Evolutionary conservation across 2,113 vertebrate species (phyloP).

Genomic region (Macquaria ambigua): DNA sequence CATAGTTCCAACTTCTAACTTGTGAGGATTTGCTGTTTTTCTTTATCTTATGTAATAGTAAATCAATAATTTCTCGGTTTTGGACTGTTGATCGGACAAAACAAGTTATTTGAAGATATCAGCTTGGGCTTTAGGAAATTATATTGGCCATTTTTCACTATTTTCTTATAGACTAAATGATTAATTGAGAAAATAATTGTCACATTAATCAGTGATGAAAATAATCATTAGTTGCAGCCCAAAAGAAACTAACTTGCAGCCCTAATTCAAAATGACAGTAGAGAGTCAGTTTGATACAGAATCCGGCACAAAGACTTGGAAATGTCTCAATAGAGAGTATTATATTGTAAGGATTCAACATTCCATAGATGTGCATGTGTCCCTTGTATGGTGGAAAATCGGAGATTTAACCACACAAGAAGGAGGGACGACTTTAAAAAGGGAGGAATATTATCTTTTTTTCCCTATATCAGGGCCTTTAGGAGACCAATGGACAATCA

Average conservation of each 20-base stretch:
- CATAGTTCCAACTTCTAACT: background rate
- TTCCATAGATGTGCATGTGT: slow-evolving; percentile 9
- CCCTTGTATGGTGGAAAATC: slow-evolving; percentile 29
- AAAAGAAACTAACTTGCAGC: background rate
- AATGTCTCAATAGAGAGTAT: background rate
- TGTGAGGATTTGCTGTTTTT: background rate
- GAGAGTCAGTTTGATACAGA: background rate
- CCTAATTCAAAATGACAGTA: background rate
- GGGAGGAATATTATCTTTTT: background rate
- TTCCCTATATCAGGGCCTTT: slow-evolving; percentile 2
- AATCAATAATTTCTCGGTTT: background rate
- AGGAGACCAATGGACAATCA: slow-evolving; percentile 61
- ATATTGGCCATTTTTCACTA: background rate
- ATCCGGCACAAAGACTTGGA: background rate
- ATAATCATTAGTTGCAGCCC: background rate
- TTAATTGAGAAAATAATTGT: background rate
- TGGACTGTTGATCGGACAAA: background rate
- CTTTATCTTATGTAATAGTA: background rate
- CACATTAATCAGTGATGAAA: background rate
- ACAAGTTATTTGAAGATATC: background rate
- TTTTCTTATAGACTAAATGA: background rate
- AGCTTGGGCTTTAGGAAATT: background rate
- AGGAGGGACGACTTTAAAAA: slow-evolving; percentile 48
- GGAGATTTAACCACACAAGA: slow-evolving; percentile 56
- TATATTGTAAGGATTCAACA: background rate